Percentiles rank a stretch among this genome's conserved stretches.
phyloP scores from a whole-genome alignment of 2,113 vertebrate species.

The Pedetes capensis region DNA sequence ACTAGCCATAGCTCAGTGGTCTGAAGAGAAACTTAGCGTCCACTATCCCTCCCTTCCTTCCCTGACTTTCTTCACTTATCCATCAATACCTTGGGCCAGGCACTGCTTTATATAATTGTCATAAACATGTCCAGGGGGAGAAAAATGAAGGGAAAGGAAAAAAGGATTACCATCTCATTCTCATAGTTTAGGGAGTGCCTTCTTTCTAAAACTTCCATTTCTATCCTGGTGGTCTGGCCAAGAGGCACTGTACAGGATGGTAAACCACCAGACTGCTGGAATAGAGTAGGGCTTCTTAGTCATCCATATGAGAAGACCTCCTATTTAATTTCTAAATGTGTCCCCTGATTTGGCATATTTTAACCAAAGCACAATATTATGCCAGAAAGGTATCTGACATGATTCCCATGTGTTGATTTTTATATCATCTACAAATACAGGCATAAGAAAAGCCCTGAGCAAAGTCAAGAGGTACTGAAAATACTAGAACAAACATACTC shows the following conservation, averaged over 20 bases:
- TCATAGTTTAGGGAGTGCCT: neutral
- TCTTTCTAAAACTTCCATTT: neutral
- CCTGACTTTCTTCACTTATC: neutral
- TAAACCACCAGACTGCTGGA: constrained; percentile 59
- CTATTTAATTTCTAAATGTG: constrained; percentile 58
- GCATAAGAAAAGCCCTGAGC: constrained; percentile 32
- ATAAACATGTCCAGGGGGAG: neutral
- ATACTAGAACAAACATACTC: neutral
- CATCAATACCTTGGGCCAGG: neutral
- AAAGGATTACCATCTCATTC: neutral
- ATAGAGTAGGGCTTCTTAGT: constrained; percentile 30
- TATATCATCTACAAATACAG: constrained; percentile 7
- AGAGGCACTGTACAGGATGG: constrained; percentile 1
- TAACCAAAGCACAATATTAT: constrained; percentile 62
- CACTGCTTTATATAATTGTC: neutral
- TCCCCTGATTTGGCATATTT: constrained; percentile 51
- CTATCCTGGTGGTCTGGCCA: constrained; percentile 58
- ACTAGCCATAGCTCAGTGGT: neutral
- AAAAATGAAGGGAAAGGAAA: neutral
- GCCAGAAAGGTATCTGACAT: constrained; percentile 21
- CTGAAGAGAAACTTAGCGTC: neutral
- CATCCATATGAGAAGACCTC: neutral
- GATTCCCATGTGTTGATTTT: constrained; percentile 24
- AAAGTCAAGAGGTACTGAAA: constrained; percentile 28
- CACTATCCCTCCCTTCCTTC: neutral